Conservation (phyloP, 2,113 vertebrate species). For the Sinocyclocheilus anophthalmus region DNA sequence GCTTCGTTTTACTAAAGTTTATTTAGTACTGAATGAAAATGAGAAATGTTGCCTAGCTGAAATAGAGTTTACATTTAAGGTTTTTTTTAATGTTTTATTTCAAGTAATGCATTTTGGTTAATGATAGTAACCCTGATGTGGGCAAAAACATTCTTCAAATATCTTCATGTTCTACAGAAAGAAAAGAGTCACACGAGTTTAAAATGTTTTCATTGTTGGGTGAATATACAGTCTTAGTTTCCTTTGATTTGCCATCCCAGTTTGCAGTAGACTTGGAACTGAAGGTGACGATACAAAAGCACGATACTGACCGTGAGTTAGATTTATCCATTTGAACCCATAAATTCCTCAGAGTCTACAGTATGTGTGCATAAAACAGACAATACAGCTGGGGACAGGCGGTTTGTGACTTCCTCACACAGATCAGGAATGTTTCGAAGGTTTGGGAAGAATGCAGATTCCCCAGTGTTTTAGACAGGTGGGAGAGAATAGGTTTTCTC, state of each 20-base stretch:
- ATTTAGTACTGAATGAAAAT: too few species aligned
- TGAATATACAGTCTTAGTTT: background rate
- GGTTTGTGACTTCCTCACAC: constrained; percentile 6
- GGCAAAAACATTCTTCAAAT: too few species aligned
- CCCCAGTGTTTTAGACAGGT: background rate
- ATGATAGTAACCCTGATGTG: too few species aligned
- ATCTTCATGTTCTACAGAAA: too few species aligned
- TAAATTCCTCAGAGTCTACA: constrained; percentile 9
- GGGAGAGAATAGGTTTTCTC: background rate
- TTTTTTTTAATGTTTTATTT: too few species aligned
- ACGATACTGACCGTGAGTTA: background rate
- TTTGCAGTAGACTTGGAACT: background rate
- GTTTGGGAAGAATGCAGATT: constrained; percentile 35
- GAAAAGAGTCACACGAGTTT: too few species aligned
- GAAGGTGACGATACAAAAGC: background rate
- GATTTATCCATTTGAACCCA: background rate
- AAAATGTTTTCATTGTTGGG: too few species aligned
- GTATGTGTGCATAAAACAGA: background rate
- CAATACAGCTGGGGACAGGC: background rate
- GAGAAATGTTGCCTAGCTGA: too few species aligned
- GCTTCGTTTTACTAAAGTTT: too few species aligned
- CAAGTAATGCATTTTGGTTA: too few species aligned
- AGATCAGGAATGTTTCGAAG: constrained; percentile 47
- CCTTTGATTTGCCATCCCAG: background rate
- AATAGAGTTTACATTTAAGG: too few species aligned